A percentile compares a stretch with the other conserved stretches of the same genome.
phyloP scores from a whole-genome alignment of 2,113 vertebrate species.

The Syngnathoides biaculeatus region DNA sequence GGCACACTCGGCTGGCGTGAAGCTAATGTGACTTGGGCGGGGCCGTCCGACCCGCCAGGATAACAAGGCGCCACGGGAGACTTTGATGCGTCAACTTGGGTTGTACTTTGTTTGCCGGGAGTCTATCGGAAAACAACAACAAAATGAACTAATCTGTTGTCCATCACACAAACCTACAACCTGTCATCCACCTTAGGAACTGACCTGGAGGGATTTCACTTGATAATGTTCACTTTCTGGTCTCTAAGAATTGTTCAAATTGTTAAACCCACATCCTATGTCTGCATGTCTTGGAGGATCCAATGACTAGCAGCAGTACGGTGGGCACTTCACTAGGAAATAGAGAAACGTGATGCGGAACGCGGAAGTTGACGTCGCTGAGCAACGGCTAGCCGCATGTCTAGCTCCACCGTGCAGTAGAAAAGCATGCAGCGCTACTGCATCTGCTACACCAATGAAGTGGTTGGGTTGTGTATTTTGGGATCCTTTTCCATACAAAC shows the following conservation, averaged over 20 bases:
- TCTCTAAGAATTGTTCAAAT: neutral
- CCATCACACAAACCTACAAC: neutral
- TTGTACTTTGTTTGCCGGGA: neutral
- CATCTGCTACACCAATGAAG: neutral
- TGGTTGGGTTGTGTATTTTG: neutral
- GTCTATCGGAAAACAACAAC: neutral
- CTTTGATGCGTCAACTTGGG: neutral
- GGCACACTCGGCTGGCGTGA: conserved; percentile 20
- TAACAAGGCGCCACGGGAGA: neutral
- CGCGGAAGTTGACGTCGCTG: neutral
- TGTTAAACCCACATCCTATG: neutral
- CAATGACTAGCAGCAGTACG: neutral
- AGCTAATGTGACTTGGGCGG: neutral
- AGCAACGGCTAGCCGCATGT: neutral
- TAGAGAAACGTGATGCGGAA: neutral
- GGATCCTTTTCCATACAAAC: neutral
- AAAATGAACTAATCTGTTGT: neutral
- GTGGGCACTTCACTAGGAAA: neutral
- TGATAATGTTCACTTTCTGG: neutral
- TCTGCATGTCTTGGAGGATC: too few species aligned
- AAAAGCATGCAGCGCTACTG: too few species aligned
- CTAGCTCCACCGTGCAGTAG: neutral
- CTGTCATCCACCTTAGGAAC: conserved; percentile 28
- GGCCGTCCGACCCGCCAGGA: neutral
- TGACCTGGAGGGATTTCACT: conserved; percentile 15